Base-by-base conservation (phyloP, 2,113 vertebrate genomes). In the Microcebus lehilahytsara region DNA sequence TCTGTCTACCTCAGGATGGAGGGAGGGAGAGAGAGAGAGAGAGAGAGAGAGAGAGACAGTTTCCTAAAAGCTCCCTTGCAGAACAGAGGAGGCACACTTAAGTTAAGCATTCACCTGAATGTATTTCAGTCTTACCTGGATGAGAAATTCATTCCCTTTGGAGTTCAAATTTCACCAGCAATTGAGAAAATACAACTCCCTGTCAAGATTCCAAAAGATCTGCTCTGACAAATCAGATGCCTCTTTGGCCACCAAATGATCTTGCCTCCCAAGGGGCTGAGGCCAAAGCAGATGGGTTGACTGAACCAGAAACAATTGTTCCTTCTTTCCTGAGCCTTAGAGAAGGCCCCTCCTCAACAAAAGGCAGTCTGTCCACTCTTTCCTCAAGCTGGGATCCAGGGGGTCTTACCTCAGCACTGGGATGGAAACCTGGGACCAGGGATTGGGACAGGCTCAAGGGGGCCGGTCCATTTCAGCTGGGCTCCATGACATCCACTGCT, bases 331-430 rank as follows among this genome's bases (percentile, higher is more conserved):
- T 16, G 27, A 84, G 37, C 53, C 71, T 85, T 77, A 74, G 30
- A 92, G 42, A 12, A 81, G 42, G 25, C n/a, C 71, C 13, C 20
- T 23, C 69, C 19, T 34, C 69, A n/a, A 67, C 30, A 27, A n/a
- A 46, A 85, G 25, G 23, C 49, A 53, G 42, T 85, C 49, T 74
- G 67, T 12, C 46, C 12, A 74, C 85, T 96, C 42, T 22, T 19
- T 40, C 49, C 10, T 27, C 49, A 42, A 46, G 67, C 85, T 58
- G 32, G 53, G 32, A 37, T 17, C 72, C 60, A 8, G 46, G 64
- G 53, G 25, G 5, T 81, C 96, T 97, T 97, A 97, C 97, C 97
- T 97, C 97, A 81, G 87, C 6, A 1, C 88, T 56, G 32, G 25
- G 32, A 71, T 64, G 53, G 34, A 87, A 20, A 78, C 19, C 62